phyloP scores from a whole-genome alignment of 2,888 invertebrate species.

The Temnothorax ravouxi region DNA sequence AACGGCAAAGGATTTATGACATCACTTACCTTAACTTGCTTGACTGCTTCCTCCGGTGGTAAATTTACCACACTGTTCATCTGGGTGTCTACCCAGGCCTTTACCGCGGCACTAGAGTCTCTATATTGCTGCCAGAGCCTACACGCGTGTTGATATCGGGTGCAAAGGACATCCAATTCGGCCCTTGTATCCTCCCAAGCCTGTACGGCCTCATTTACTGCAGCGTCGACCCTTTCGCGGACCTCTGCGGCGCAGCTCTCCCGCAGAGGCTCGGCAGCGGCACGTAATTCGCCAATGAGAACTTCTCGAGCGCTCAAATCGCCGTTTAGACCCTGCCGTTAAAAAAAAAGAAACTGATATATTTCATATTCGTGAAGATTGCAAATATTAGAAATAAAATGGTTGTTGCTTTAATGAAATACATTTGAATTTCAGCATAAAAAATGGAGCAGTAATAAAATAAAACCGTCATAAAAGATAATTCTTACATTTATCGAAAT shows the following conservation, averaged over 20 bases:
- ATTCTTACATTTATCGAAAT: not conserved
- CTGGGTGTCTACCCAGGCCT: slow-evolving; percentile 92
- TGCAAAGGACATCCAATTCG: slow-evolving; percentile 92
- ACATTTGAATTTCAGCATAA: not conserved
- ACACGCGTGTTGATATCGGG: slow-evolving; percentile 93
- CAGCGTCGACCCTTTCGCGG: slow-evolving; percentile 91
- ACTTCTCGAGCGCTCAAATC: slow-evolving; percentile 92
- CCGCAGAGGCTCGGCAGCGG: slow-evolving; percentile 91
- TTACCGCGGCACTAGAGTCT: slow-evolving; percentile 92
- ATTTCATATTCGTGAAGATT: not conserved
- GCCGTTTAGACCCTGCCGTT: slow-evolving; percentile 91
- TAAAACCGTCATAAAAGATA: not conserved
- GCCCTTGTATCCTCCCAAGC: slow-evolving; percentile 94
- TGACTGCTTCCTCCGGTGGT: slow-evolving; percentile 91
- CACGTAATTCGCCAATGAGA: slow-evolving; percentile 90
- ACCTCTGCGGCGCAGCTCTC: slow-evolving; percentile 91
- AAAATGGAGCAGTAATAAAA: not conserved
- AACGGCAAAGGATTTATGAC: not conserved
- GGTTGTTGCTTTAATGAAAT: not conserved
- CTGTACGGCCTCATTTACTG: slow-evolving; percentile 92
- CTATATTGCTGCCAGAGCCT: slow-evolving; percentile 93
- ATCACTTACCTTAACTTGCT: slow-evolving; percentile 90
- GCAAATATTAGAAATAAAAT: not conserved
- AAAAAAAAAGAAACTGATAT: not conserved
- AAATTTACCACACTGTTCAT: slow-evolving; percentile 91